phyloP scores from a whole-genome alignment of 2,888 invertebrate genomes.

The Chrysodeixis includens region DNA sequence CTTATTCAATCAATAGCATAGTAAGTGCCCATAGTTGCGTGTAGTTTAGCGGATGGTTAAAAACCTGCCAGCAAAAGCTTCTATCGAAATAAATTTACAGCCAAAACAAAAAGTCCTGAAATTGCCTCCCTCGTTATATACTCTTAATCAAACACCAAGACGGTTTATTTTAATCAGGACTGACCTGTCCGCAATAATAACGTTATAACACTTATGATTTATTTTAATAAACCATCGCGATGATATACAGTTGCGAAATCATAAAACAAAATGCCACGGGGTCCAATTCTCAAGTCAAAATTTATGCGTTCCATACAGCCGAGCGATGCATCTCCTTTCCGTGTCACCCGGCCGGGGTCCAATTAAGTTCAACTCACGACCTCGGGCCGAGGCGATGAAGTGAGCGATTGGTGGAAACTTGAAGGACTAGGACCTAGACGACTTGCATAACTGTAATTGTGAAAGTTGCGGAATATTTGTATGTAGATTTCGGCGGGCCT shows the following conservation, averaged over 20 bases:
- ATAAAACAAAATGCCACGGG: conserved; percentile 78
- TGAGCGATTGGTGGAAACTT: conserved; percentile 51
- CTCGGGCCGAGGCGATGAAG: conserved; percentile 70
- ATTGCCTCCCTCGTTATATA: background rate
- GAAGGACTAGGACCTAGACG: no score
- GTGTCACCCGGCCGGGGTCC: conserved; percentile 87
- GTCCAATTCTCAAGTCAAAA: conserved; percentile 79
- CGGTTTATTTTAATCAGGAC: conserved; percentile 13
- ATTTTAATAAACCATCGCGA: conserved; percentile 55
- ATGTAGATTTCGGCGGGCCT: no score
- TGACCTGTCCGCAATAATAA: conserved; percentile 26
- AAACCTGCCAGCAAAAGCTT: no score
- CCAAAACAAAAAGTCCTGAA: background rate
- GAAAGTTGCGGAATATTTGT: conserved; percentile 11
- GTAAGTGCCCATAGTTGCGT: no score
- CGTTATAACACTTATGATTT: conserved; percentile 47
- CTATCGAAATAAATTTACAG: background rate
- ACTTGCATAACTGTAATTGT: conserved; percentile 25
- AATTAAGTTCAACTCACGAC: conserved; percentile 89
- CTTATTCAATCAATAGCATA: no score
- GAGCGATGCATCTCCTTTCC: conserved; percentile 87
- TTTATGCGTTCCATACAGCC: conserved; percentile 85
- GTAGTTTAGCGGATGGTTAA: no score
- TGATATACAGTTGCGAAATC: conserved; percentile 66
- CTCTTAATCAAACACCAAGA: background rate